phyloP scores from a whole-genome alignment of 2,797 vertebrate genomes.

The Champsocephalus gunnari region DNA sequence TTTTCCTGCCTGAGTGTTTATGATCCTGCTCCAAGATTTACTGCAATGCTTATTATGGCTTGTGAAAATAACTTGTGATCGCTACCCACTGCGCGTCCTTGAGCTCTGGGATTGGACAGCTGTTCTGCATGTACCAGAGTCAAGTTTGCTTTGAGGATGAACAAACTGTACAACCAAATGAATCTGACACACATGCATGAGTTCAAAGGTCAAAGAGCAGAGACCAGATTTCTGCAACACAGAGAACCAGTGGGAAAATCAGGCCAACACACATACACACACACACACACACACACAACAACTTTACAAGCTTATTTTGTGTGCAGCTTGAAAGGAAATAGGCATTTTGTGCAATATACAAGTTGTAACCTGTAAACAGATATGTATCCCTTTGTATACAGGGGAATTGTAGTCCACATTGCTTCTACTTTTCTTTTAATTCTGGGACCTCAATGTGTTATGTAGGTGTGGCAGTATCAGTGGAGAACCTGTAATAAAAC shows the following conservation, averaged over 20 bases:
- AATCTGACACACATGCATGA: not conserved
- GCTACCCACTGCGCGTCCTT: slow-evolving; percentile 1
- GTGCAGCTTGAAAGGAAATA: slow-evolving; percentile 2
- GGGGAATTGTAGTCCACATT: not conserved
- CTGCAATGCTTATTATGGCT: not conserved
- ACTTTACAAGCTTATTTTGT: not conserved
- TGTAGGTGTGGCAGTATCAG: not conserved
- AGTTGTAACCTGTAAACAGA: slow-evolving; percentile 34
- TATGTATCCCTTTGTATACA: not conserved
- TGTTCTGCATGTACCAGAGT: slow-evolving; percentile 20
- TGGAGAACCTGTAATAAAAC: not conserved
- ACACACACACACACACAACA: not conserved
- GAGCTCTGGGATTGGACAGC: slow-evolving; percentile 21
- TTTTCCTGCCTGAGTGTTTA: not conserved
- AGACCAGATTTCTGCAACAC: not conserved
- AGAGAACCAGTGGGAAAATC: not conserved
- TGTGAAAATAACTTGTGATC: slow-evolving; percentile 4
- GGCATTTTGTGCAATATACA: slow-evolving; percentile 32
- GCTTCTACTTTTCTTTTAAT: not conserved
- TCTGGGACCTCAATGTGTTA: not conserved
- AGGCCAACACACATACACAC: not conserved
- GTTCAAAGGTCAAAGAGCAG: slow-evolving; percentile 60
- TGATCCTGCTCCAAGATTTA: not conserved
- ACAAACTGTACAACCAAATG: slow-evolving; percentile 32
- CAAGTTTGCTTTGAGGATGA: slow-evolving; percentile 49